These are phyloP conservation scores for Cephus pulcher DNA, from an alignment of 2,888 invertebrate genomes.

Conservation along the genomic window DNA sequence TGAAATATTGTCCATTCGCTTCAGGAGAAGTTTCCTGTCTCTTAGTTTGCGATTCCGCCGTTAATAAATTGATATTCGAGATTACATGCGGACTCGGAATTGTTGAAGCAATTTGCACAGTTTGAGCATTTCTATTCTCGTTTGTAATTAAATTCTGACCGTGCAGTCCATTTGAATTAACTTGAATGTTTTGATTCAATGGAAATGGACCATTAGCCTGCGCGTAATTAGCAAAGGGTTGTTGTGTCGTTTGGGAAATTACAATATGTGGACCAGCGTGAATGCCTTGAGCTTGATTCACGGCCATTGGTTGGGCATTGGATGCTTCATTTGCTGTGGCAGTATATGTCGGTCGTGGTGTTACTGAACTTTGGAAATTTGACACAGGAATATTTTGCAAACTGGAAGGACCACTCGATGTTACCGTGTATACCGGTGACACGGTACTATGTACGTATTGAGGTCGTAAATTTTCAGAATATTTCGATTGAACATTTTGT, in stretches of 20 bases:
- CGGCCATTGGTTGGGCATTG: background rate
- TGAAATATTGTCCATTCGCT: conserved; percentile 42
- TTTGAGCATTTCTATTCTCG: conserved; percentile 17
- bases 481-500: conserved; percentile 36
- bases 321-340: conserved; percentile 13
- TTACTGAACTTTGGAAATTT: conserved; percentile 29
- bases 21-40: conserved; percentile 22
- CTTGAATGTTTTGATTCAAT: conserved; percentile 44
- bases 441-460: conserved; percentile 49
- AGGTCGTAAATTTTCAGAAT: conserved; percentile 35
- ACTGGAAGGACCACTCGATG: conserved; percentile 35
- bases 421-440: conserved; percentile 46
- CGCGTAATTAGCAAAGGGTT: conserved; percentile 39
- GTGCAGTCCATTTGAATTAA: conserved; percentile 48
- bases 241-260: conserved; percentile 46
- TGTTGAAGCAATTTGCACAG: conserved; percentile 21
- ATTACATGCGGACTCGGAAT: conserved; percentile 28
- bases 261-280: conserved; percentile 20
- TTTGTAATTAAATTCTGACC: conserved; percentile 43
- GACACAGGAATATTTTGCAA: conserved; percentile 31
- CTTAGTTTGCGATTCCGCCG: conserved; percentile 34
- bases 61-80: conserved; percentile 27
- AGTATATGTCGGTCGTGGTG: conserved; percentile 36
- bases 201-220: conserved; percentile 21
- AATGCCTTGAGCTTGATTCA: conserved; percentile 12